Evolutionary conservation across 2,888 invertebrate genomes (phyloP).

Genomic region (Aleiodes alternator): DNA sequence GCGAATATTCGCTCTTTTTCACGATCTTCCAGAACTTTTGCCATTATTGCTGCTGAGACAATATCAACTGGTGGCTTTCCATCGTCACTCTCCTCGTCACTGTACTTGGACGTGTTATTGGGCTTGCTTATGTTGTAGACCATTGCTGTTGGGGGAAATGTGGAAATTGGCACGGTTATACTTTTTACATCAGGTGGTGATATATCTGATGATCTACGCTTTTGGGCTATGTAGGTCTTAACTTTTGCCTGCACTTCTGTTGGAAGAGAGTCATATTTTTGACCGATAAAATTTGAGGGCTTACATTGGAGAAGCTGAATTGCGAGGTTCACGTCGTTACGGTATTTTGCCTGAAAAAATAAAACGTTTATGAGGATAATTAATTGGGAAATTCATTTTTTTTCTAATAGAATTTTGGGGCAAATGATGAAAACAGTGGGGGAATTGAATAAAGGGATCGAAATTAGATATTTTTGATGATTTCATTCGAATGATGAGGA

Average conservation of each 20-base stretch:
- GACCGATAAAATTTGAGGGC: conserved; percentile 94
- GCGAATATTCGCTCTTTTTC: conserved; percentile 86
- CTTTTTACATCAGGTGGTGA: conserved; percentile 78
- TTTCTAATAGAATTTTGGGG: too few species aligned
- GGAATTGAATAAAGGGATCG: too few species aligned
- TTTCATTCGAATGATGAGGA: too few species aligned
- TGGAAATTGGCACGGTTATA: conserved; percentile 85
- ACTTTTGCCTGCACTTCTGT: conserved; percentile 94
- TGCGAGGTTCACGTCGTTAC: conserved; percentile 94
- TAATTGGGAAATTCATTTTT: too few species aligned
- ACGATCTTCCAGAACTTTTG: conserved; percentile 91
- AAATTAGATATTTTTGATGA: too few species aligned
- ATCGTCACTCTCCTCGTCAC: conserved; percentile 78
- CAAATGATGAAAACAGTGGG: too few species aligned
- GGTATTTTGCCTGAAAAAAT: conserved; percentile 93
- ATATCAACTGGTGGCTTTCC: conserved; percentile 82
- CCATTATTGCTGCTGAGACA: conserved; percentile 92
- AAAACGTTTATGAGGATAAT: conserved; percentile 43
- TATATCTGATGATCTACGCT: conserved; percentile 77
- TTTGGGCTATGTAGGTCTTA: conserved; percentile 84
- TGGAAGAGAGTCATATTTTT: conserved; percentile 93
- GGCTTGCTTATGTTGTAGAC: conserved; percentile 78
- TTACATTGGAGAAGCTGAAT: conserved; percentile 96
- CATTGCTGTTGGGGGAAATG: conserved; percentile 91
- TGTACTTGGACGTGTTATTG: conserved; percentile 69